Base-by-base conservation (phyloP, 2,113 vertebrate genomes). In the Notarius quadriscutis region DNA sequence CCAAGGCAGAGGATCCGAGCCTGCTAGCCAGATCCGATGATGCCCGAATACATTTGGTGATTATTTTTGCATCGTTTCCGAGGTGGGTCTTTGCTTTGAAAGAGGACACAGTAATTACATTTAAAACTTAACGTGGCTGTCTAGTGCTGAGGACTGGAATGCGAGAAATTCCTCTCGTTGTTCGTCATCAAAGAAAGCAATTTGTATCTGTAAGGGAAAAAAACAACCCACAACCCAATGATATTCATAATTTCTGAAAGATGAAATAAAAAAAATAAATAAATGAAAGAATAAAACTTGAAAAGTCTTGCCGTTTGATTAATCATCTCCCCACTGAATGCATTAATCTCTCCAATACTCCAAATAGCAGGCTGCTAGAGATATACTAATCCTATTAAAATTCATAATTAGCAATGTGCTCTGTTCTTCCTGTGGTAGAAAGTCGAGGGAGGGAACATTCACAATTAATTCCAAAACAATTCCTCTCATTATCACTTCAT, bases 321-420 rank as follows among this genome's bases (percentile, higher is more conserved):
- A 87, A 90, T 88, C 89, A 87, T 91, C 90, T 91, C 88, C 88
- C 90, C 87, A 83, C 84, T 92, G 89, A 87, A 91, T 90, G 55
- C 91, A 93, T 93, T 93, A 88, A 91, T 91, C 90, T 91, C 77
- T 88, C 83, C 87, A 89, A 90, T 87, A 88, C 90, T 88, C 83
- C 81, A 85, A 90, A 91, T 88, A 91, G 91, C 91, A 89, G 91
- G 91, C 93, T 91, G 91, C 90, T 69, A 78, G 87, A 90, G 90
- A 92, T 93, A 83, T 89, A 88, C 83, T 93, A 94, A 94, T 94
- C 92, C 91, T 89, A 93, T 94, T 93, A 92, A 92, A 92, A 91
- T 92, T 72, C 88, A 92, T 92, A 93, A 93, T 94, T 93, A 89
- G 90, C 82, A 77, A 72, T 75, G 81, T 89, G 91, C 91, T 88